These are phyloP conservation scores for Montipora efflorescens DNA, from an alignment of 64 coral and sea anemone genomes.

Conservation along the genomic window DNA sequence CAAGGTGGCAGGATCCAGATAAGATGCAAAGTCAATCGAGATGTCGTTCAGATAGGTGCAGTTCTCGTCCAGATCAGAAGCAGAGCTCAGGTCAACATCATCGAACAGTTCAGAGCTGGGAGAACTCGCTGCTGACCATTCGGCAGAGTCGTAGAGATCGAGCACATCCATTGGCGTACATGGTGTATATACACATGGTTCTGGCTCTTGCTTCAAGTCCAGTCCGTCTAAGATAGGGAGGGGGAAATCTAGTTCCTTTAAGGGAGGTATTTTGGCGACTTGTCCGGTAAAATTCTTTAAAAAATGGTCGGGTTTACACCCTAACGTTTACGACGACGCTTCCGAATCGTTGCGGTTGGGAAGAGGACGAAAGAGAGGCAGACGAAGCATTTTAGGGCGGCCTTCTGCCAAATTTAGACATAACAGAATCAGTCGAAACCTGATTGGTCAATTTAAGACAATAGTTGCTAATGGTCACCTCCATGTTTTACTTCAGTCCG, in stretches of 20 bases:
- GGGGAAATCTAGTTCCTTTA: conserved; percentile 97
- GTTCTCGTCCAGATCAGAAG: conserved; percentile 86
- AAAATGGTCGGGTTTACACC: conserved; percentile 88
- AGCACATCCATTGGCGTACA: conserved; percentile 84
- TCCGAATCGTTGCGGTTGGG: conserved; percentile 82
- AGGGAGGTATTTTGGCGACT: conserved; percentile 99
- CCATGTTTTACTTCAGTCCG: background rate
- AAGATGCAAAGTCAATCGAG: conserved; percentile 95
- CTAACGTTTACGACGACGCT: conserved; percentile 80
- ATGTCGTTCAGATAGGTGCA: conserved; percentile 89
- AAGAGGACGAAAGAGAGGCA: conserved; percentile 69
- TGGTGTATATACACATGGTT: conserved; percentile 61
- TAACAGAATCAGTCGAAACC: conserved; percentile 43
- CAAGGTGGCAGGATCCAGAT: conserved; percentile 90
- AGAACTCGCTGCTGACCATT: conserved; percentile 95
- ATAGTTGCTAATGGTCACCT: conserved; percentile 14
- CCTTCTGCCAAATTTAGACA: conserved; percentile 91
- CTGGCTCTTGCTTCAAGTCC: conserved; percentile 85
- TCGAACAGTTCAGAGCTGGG: conserved; percentile 94
- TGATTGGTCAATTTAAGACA: conserved; percentile 71
- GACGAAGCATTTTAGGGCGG: conserved; percentile 63
- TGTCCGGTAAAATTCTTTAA: conserved; percentile 96
- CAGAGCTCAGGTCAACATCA: conserved; percentile 81
- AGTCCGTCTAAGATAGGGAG: conserved; percentile 94
- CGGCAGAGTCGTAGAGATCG: conserved; percentile 85